Evolutionary conservation across 2,888 invertebrate species (phyloP), one percentile per base, ranked within the genome.

Genomic region (Epirrita christyi): DNA sequence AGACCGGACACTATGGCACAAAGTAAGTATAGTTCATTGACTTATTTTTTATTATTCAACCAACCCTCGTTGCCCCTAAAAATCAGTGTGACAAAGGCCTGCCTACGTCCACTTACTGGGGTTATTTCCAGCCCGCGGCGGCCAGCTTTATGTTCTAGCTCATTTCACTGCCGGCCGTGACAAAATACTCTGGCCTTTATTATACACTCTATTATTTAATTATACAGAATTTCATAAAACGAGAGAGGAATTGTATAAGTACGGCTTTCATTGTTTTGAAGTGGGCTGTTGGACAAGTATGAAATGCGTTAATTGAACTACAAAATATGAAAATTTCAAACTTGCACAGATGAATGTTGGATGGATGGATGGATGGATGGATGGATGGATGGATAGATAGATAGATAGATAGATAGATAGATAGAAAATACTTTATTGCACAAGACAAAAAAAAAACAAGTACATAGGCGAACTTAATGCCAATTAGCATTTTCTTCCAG

Each of bases 111-210:
- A 40, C 10, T 40, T 2, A 32, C 1, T 32, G 32, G 49, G 55
- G 59, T 63, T 58, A 61, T 61, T 64, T 66, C 69, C 67, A 66
- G 64, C 71, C 67, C 46, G 66, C 71, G 59, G 40, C 65, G 27
- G 47, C 50, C 54, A 53, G 64, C 66, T 68, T 70, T 71, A 76
- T 74, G 71, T 74, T 72, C 70, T 72, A 72, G 70, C 68, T 73
- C 72, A 74, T 72, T 77, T 73, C 68, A 68, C 67, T 65, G 69
- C 57, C 70, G 53, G 44, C 63, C 64, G 61, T 68, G 64, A 72
- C 67, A 70, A 70, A 67, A 68, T 71, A 72, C 68, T 61, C 67
- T 47, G 59, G 55, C 63, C 52, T 58, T 61, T 65, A 68, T 58
- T 67, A 65, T 62, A 56, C 62, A 61, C 55, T 66, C 60, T 42